phyloP scores from a whole-genome alignment of 2,113 vertebrate genomes.

The Rhea americana region DNA sequence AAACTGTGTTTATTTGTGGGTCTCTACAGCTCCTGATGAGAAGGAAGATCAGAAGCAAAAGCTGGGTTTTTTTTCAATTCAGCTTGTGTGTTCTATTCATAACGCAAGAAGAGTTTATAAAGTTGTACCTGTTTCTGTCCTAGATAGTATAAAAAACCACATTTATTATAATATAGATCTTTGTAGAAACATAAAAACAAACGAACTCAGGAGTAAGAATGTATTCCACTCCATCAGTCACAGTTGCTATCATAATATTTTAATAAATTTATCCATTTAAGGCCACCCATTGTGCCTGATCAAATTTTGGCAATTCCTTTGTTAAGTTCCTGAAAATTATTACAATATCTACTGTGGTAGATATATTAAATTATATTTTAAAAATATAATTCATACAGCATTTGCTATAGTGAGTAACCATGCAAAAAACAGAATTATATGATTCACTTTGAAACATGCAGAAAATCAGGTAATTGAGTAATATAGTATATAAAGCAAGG shows the following conservation, averaged over 20 bases:
- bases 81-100: not conserved
- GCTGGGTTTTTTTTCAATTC: not conserved
- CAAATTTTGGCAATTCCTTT: not conserved
- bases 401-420: not conserved
- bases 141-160: not conserved
- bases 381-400: not conserved
- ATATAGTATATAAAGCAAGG: not conserved
- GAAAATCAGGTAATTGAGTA: not conserved
- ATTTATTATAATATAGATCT: not conserved
- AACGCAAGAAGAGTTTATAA: not conserved
- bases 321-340: not conserved
- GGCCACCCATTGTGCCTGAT: not conserved
- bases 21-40: not conserved
- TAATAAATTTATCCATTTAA: not conserved
- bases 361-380: not conserved
- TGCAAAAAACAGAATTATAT: conserved; percentile 29
- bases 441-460: conserved; percentile 30
- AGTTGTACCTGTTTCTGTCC: not conserved
- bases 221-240: not conserved
- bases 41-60: not conserved
- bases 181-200: not conserved
- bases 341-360: not conserved
- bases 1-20: not conserved
- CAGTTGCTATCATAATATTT: not conserved
- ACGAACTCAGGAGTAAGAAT: not conserved